phyloP scores from a whole-genome alignment of 2,888 invertebrate species.

The Macaria notata region DNA sequence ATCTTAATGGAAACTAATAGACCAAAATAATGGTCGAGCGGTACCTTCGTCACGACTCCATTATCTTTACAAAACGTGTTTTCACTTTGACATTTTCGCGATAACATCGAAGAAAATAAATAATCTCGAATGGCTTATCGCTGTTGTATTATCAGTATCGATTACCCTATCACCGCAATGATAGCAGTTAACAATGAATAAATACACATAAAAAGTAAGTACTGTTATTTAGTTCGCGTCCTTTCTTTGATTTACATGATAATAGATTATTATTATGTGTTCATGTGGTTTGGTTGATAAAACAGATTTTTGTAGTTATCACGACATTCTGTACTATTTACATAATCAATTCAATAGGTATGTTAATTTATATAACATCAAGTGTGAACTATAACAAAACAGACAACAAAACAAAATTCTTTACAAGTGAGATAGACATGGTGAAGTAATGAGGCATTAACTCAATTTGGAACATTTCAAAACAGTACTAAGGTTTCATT shows the following conservation, averaged over 20 bases:
- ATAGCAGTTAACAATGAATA: slow-evolving; percentile 51
- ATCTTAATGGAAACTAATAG: slow-evolving; percentile 44
- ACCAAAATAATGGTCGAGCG: slow-evolving; percentile 25
- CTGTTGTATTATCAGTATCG: slow-evolving; percentile 59
- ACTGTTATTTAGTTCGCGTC: slow-evolving; percentile 35
- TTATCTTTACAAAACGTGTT: slow-evolving; percentile 16
- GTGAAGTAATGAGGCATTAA: too few relatives aligned
- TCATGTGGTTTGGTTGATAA: not conserved
- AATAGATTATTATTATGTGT: not conserved
- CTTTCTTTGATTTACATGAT: slow-evolving; percentile 13
- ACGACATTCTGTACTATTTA: too few relatives aligned
- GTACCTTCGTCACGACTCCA: slow-evolving; percentile 15
- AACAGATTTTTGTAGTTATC: not conserved
- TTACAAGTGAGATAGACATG: too few relatives aligned
- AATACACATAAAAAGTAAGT: slow-evolving; percentile 33
- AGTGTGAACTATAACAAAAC: too few relatives aligned
- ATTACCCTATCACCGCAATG: slow-evolving; percentile 64
- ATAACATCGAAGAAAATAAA: slow-evolving; percentile 37
- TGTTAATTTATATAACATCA: too few relatives aligned
- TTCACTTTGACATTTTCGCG: slow-evolving; percentile 29
- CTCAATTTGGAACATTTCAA: slow-evolving; percentile 23
- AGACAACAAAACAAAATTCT: too few relatives aligned
- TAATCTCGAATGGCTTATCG: slow-evolving; percentile 50
- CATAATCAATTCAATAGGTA: too few relatives aligned
- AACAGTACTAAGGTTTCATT: slow-evolving; percentile 50